Conservation (phyloP, 2,113 vertebrate genomes). For the Onychostoma macrolepis region DNA sequence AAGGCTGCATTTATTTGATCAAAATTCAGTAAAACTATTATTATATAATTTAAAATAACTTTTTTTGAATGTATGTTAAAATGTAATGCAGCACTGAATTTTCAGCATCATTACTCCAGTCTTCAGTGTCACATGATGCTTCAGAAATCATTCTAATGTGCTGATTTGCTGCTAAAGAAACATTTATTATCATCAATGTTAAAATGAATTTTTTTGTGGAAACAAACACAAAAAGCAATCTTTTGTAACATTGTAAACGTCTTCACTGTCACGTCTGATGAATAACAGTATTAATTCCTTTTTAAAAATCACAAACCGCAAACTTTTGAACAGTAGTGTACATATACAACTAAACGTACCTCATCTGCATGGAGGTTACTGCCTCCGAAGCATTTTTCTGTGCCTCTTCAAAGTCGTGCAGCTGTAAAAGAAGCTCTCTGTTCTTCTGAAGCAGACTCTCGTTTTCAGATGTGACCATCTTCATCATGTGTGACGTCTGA, state of each 20-base stretch:
- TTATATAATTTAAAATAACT: not conserved
- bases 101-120: not conserved
- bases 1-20: not conserved
- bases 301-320: not conserved
- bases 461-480: slow-evolving; percentile 1
- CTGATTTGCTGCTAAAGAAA: not conserved
- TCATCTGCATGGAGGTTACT: not conserved
- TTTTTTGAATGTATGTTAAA: not conserved
- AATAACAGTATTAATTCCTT: not conserved
- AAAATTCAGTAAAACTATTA: not conserved
- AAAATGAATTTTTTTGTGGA: too few relatives aligned
- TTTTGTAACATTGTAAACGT: too few relatives aligned
- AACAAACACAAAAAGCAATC: too few relatives aligned
- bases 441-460: slow-evolving; percentile 37
- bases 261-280: too few relatives aligned
- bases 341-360: not conserved
- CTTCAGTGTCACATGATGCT: not conserved
- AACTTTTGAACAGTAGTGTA: not conserved
- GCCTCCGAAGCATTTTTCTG: not conserved
- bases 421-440: slow-evolving; percentile 7
- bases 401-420: slow-evolving; percentile 26
- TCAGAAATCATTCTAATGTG: not conserved
- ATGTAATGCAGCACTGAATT: not conserved
- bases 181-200: too few relatives aligned
- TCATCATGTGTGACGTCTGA: slow-evolving; percentile 21